Percentiles rank a stretch among this genome's conserved stretches.
These are phyloP conservation scores for Pao palembangensis DNA, from an alignment of 2,113 vertebrate species.

Conservation along the genomic window DNA sequence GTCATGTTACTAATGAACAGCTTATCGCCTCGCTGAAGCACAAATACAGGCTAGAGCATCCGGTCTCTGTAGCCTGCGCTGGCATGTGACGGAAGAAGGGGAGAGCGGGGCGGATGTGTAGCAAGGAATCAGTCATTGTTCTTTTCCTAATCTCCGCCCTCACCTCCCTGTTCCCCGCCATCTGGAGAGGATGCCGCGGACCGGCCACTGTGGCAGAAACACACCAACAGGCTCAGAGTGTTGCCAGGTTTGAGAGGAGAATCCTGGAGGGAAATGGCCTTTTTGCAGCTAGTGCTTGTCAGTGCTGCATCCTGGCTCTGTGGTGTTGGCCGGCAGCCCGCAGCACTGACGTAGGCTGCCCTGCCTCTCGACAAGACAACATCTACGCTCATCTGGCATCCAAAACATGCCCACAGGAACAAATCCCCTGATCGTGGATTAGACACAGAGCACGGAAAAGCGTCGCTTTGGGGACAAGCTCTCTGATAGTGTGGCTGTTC, in stretches of 20 bases:
- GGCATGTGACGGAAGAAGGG: constrained; percentile 31
- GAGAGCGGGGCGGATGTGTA: constrained; percentile 67
- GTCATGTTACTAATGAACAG: constrained; percentile 38
- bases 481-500: constrained; percentile 13
- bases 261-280: constrained; percentile 63
- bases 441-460: constrained; percentile 13
- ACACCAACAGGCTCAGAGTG: constrained; percentile 46
- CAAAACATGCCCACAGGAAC: constrained; percentile 36
- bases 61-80: constrained; percentile 35
- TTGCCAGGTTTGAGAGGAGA: constrained; percentile 64
- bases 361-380: constrained; percentile 59
- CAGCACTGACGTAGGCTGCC: constrained; percentile 53
- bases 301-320: constrained; percentile 51
- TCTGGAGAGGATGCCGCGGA: constrained; percentile 75
- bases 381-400: constrained; percentile 51
- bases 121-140: constrained; percentile 67
- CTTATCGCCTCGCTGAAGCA: constrained; percentile 36
- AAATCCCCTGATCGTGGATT: constrained; percentile 37
- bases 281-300: constrained; percentile 55
- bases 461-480: constrained; percentile 10
- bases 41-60: constrained; percentile 40
- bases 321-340: constrained; percentile 51
- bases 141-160: constrained; percentile 62
- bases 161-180: constrained; percentile 63
- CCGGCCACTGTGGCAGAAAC: constrained; percentile 61